A percentile compares a stretch with the other conserved stretches of the same genome.
These are phyloP conservation scores for Megaceryle alcyon DNA, from an alignment of 2,797 vertebrate genomes.

Conservation along the genomic window DNA sequence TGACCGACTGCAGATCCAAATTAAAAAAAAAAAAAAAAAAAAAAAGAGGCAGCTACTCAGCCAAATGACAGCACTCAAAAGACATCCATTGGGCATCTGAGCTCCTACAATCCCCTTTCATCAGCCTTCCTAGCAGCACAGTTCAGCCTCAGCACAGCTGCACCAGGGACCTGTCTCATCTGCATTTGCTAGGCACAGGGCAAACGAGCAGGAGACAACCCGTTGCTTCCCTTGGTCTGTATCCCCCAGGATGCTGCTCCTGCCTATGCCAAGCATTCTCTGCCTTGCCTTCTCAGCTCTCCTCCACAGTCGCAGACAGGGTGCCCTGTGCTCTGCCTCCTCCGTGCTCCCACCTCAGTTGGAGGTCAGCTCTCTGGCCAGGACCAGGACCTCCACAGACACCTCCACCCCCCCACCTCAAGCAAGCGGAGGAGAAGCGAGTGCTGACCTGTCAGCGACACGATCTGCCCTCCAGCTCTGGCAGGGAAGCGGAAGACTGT, in stretches of 20 bases:
- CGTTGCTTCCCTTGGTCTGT: accelerated
- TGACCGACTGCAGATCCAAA: neutral
- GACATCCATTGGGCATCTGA: neutral
- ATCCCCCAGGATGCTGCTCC: neutral
- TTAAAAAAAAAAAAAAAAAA: neutral
- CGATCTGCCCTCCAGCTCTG: slow-evolving; percentile 69
- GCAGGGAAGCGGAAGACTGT: slow-evolving; percentile 85
- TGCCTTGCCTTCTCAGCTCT: neutral
- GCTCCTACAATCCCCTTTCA: neutral
- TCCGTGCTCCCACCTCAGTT: neutral
- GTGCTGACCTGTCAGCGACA: slow-evolving; percentile 84
- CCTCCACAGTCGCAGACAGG: neutral
- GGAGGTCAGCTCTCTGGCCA: neutral
- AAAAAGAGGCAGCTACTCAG: neutral
- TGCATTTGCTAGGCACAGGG: neutral
- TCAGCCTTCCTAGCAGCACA: neutral
- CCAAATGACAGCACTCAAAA: neutral
- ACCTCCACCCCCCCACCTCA: neutral
- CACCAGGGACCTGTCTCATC: neutral
- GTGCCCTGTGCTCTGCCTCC: neutral
- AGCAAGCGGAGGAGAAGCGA: slow-evolving; percentile 38
- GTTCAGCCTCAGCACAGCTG: neutral
- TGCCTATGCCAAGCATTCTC: neutral
- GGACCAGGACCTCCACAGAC: neutral
- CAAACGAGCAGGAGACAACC: neutral